Percentiles rank a stretch among this genome's conserved stretches.
phyloP scores from a whole-genome alignment of 2,888 invertebrate genomes.

The Amorpha juglandis region DNA sequence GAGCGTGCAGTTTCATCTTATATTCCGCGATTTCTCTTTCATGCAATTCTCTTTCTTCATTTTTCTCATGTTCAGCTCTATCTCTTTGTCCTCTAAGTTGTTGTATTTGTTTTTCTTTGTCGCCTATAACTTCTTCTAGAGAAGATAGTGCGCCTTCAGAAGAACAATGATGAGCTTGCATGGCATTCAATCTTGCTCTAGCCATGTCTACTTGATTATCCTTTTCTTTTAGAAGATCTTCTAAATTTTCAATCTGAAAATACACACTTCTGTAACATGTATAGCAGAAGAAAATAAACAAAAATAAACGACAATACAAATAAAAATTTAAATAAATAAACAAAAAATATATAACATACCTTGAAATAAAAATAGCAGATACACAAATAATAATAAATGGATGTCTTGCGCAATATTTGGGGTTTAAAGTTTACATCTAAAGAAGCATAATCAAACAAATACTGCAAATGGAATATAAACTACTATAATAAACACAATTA shows the following conservation, averaged over 20 bases:
- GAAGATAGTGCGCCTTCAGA: slow-evolving; percentile 96
- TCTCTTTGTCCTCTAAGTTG: slow-evolving; percentile 97
- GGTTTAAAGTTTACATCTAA: slow-evolving; percentile 29
- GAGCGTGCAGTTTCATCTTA: slow-evolving; percentile 95
- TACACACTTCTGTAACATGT: slow-evolving; percentile 19
- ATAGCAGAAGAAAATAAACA: slow-evolving; percentile 33
- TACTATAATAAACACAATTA: slow-evolving; percentile 31
- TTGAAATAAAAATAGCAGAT: slow-evolving; percentile 41
- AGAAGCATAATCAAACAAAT: slow-evolving; percentile 29
- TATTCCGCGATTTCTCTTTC: slow-evolving; percentile 97
- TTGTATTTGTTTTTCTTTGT: slow-evolving; percentile 98
- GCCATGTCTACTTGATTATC: slow-evolving; percentile 99
- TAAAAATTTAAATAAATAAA: slow-evolving; percentile 35
- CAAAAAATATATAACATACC: slow-evolving; percentile 48
- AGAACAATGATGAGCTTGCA: slow-evolving; percentile 97
- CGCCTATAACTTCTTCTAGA: slow-evolving; percentile 97
- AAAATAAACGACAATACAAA: slow-evolving; percentile 27
- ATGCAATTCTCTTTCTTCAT: slow-evolving; percentile 96
- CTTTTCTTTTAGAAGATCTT: slow-evolving; percentile 98
- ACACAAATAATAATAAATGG: slow-evolving; percentile 30
- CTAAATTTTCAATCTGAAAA: slow-evolving; percentile 97
- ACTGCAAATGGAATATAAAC: slow-evolving; percentile 29
- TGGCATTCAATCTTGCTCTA: slow-evolving; percentile 93
- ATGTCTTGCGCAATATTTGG: slow-evolving; percentile 40
- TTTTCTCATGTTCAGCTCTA: slow-evolving; percentile 96